phyloP scores from a whole-genome alignment of 2,888 invertebrate genomes.

The Napeogenes sylphis region DNA sequence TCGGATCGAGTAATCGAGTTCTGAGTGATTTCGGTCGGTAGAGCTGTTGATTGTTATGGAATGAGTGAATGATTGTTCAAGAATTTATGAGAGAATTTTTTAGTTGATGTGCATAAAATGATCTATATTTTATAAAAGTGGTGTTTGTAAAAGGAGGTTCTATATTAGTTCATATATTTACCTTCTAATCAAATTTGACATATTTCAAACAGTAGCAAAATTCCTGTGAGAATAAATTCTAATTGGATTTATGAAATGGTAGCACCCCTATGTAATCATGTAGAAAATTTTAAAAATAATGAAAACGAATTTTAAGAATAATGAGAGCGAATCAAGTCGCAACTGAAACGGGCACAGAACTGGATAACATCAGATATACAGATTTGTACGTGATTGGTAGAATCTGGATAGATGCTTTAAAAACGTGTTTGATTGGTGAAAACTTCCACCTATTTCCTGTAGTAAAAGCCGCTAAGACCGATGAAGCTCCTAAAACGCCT shows the following conservation, averaged over 20 bases:
- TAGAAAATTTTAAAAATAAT: too few relatives aligned
- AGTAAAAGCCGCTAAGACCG: constrained; percentile 42
- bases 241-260: background rate
- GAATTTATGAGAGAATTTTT: constrained; percentile 8
- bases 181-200: background rate
- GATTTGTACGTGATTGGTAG: constrained; percentile 49
- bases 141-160: background rate
- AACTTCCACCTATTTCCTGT: constrained; percentile 45
- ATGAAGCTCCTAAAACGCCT: constrained; percentile 43
- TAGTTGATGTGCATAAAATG: background rate
- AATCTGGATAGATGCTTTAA: constrained; percentile 47
- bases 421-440: constrained; percentile 40
- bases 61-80: constrained; percentile 10
- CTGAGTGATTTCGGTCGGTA: constrained; percentile 32
- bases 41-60: constrained; percentile 30
- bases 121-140: too few relatives aligned
- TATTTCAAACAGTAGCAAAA: constrained; percentile 2
- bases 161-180: too few relatives aligned
- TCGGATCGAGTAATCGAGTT: constrained; percentile 39
- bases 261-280: background rate
- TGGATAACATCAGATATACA: constrained; percentile 36
- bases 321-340: constrained; percentile 31
- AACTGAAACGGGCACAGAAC: constrained; percentile 20
- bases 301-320: constrained; percentile 25
- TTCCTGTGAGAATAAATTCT: background rate